These are phyloP conservation scores for Sthenelais limicola DNA, from an alignment of 2,888 invertebrate species.

Conservation along the genomic window DNA sequence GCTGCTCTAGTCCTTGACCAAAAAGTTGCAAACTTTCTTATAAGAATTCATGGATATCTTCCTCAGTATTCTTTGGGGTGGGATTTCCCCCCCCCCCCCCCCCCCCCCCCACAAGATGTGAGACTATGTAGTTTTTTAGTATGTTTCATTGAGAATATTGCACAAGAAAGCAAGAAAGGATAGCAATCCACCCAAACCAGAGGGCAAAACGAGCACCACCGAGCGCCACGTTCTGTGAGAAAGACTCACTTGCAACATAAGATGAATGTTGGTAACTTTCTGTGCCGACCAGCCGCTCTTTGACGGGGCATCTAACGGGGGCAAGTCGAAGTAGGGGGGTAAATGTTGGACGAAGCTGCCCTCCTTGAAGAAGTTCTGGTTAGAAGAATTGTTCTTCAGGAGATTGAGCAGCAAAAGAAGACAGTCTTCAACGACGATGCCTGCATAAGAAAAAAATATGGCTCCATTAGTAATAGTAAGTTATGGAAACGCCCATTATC, in stretches of 20 bases:
- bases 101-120: no score
- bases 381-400: slow-evolving; percentile 94
- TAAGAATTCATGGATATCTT: no score
- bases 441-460: slow-evolving; percentile 62
- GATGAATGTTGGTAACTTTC: slow-evolving; percentile 94
- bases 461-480: no score
- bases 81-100: no score
- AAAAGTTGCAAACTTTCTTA: no score
- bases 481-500: no score
- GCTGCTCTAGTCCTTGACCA: no score
- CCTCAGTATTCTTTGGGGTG: no score
- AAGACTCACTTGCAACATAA: slow-evolving; percentile 83
- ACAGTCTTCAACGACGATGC: slow-evolving; percentile 98
- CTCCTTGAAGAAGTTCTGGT: slow-evolving; percentile 99
- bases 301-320: slow-evolving; percentile 55
- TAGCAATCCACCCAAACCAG: no score
- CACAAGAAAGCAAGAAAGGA: no score
- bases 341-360: slow-evolving; percentile 94
- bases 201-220: not conserved
- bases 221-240: not conserved
- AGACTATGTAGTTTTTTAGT: no score
- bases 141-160: no score
- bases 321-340: slow-evolving; percentile 84
- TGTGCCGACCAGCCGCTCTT: slow-evolving; percentile 88
- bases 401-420: slow-evolving; percentile 92